These are phyloP conservation scores for Drosophila emarginata DNA, from an alignment of 2,888 invertebrate species.

Conservation along the genomic window DNA sequence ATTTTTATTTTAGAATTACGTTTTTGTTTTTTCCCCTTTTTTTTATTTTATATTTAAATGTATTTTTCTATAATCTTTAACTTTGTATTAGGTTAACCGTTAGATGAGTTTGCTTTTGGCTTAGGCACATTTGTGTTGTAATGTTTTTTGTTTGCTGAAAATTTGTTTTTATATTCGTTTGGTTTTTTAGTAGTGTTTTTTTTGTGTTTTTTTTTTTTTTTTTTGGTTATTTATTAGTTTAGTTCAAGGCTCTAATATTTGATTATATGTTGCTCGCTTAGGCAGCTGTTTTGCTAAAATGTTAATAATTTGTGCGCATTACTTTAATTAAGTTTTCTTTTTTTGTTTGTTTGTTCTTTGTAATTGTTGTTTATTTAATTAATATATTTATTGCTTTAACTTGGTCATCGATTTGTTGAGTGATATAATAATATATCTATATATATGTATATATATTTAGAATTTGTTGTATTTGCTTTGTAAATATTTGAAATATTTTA, in stretches of 20 bases:
- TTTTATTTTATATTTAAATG: not conserved
- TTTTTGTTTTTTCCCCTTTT: not conserved
- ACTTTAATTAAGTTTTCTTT: slow-evolving; percentile 4
- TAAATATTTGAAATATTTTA: slow-evolving; percentile 4
- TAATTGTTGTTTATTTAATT: not conserved
- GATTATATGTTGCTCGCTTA: slow-evolving; percentile 1
- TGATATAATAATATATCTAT: slow-evolving; percentile 15
- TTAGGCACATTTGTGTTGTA: slow-evolving; percentile 66
- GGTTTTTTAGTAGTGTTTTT: not conserved
- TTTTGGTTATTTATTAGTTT: not conserved
- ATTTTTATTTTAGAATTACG: not conserved
- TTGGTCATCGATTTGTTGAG: slow-evolving; percentile 11
- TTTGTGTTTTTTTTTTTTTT: not conserved
- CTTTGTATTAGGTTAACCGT: not conserved
- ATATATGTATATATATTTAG: slow-evolving; percentile 10
- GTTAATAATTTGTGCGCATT: slow-evolving; percentile 19
- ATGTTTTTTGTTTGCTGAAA: slow-evolving; percentile 25
- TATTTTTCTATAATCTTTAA: not conserved
- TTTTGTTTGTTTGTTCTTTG: not conserved
- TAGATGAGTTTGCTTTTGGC: slow-evolving; percentile 21
- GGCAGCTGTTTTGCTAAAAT: not conserved
- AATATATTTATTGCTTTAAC: slow-evolving; percentile 16
- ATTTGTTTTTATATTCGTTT: slow-evolving; percentile 17
- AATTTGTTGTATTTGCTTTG: slow-evolving; percentile 7
- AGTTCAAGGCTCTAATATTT: slow-evolving; percentile 2